These are phyloP conservation scores for Macrochelys suwanniensis DNA, from an alignment of 2,797 vertebrate genomes.

Conservation along the genomic window DNA sequence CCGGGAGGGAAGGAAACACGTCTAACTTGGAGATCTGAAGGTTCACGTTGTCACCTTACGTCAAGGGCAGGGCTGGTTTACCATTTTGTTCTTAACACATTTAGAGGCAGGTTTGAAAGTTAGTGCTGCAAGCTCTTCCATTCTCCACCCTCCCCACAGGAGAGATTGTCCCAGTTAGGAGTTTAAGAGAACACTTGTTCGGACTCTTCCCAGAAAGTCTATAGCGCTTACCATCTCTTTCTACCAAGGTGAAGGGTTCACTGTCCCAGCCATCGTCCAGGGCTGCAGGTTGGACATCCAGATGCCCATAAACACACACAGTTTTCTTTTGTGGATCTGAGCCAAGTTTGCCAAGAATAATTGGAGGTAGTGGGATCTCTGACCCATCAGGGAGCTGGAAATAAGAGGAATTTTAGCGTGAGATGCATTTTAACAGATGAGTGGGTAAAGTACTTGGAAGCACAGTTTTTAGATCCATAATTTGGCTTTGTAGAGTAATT, in stretches of 20 bases:
- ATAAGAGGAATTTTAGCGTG: not conserved
- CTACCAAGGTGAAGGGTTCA: conserved; percentile 93
- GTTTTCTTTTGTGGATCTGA: conserved; percentile 94
- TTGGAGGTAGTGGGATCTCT: conserved; percentile 93
- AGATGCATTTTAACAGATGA: not conserved
- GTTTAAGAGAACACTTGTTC: not conserved
- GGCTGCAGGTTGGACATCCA: conserved; percentile 95
- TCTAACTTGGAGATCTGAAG: not conserved
- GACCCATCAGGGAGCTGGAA: conserved; percentile 89
- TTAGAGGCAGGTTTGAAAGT: not conserved
- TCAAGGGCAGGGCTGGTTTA: not conserved
- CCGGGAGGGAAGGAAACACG: not conserved
- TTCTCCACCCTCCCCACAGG: not conserved
- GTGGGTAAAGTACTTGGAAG: not conserved
- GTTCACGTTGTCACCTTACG: not conserved
- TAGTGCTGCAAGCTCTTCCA: not conserved
- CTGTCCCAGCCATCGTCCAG: conserved; percentile 96
- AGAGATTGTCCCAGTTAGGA: not conserved
- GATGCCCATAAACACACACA: conserved; percentile 95
- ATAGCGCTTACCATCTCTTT: conserved; percentile 89
- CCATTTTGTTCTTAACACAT: not conserved
- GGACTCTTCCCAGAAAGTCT: not conserved
- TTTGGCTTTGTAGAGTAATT: not conserved
- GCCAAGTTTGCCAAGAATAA: conserved; percentile 90
- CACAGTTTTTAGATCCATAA: not conserved